phyloP scores from a whole-genome alignment of 2,113 vertebrate species.

The Hippoglossus stenolepis region DNA sequence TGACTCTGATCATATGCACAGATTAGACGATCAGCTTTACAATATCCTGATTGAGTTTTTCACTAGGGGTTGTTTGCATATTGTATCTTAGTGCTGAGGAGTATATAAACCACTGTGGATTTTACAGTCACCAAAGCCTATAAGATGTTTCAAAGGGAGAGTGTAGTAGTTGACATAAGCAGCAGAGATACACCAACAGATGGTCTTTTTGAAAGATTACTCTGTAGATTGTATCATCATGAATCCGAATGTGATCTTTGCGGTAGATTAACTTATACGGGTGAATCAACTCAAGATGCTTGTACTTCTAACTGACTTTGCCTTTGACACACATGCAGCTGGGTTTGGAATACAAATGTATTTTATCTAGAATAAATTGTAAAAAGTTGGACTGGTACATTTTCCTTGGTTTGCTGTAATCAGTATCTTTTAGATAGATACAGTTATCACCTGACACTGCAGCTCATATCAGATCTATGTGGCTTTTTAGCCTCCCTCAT shows the following conservation, averaged over 20 bases:
- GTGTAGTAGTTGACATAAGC: not conserved
- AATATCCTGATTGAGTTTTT: not conserved
- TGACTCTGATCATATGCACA: not conserved
- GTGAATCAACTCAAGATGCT: not conserved
- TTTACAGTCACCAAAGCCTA: constrained; percentile 13
- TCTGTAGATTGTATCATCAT: not conserved
- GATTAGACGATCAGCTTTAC: not conserved
- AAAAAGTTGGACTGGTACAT: not conserved
- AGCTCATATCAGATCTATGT: too few relatives aligned
- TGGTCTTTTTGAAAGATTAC: constrained; percentile 13
- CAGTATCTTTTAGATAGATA: not conserved
- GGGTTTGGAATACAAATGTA: not conserved
- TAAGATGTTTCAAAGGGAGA: not conserved
- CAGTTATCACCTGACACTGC: too few relatives aligned
- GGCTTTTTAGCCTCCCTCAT: too few relatives aligned
- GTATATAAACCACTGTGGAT: not conserved
- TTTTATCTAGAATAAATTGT: not conserved
- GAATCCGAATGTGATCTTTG: not conserved
- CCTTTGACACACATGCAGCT: not conserved
- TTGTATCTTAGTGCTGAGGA: not conserved
- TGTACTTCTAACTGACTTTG: not conserved
- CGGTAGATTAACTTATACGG: not conserved
- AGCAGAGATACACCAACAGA: constrained; percentile 8
- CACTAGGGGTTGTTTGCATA: not conserved
- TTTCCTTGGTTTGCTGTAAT: not conserved